Base-by-base conservation (phyloP, 2,113 vertebrate genomes). In the Zosterops pallidus region DNA sequence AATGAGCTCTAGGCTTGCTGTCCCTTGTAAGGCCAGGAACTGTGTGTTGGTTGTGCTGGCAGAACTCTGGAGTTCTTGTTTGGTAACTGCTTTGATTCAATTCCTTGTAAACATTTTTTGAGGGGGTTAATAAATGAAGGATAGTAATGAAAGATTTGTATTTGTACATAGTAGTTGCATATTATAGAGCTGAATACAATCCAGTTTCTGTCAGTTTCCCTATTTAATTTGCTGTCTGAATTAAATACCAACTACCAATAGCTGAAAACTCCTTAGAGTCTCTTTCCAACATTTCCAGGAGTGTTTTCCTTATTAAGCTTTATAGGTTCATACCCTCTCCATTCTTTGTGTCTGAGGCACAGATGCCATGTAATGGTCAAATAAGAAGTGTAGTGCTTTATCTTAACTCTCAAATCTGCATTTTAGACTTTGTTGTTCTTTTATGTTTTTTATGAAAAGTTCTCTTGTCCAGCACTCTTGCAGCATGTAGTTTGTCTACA, bases 101-200 rank as follows among this genome's bases (percentile, higher is more conserved):
- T 83, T 86, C n/a, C 22, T 53, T 76, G 46, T 12, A 59, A 59
- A n/a, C 11, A 16, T 88, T 46, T 75, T 83, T 89, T 25, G 7
- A 46, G 28, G 49, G 74, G 21, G 2, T 42, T 28, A 63, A 46
- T 49, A 57, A n/a, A 52, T 46, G 10, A 39, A 12, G 6, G 53
- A 2, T 42, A 37, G 22, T 22, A 41, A 31, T 41, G 39, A 28
- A 67, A 68, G 3, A 33, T 28, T 25, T 25, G 6, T 67, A 33
- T 82, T 84, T 6, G 6, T 41, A 28, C 5, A 1, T 3, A 3
- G 19, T 23, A 28, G 29, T 24, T 71, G 5, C 0, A 10, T n/a
- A 29, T n/a, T 3, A 9, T 26, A 17, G 23, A 55, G 22, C 6
- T 71, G 44, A 90, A 42, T 1, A 9, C 25, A 29, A 9, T 37